phyloP scores from a whole-genome alignment of 2,113 vertebrate genomes.

The Embiotoca jacksoni region DNA sequence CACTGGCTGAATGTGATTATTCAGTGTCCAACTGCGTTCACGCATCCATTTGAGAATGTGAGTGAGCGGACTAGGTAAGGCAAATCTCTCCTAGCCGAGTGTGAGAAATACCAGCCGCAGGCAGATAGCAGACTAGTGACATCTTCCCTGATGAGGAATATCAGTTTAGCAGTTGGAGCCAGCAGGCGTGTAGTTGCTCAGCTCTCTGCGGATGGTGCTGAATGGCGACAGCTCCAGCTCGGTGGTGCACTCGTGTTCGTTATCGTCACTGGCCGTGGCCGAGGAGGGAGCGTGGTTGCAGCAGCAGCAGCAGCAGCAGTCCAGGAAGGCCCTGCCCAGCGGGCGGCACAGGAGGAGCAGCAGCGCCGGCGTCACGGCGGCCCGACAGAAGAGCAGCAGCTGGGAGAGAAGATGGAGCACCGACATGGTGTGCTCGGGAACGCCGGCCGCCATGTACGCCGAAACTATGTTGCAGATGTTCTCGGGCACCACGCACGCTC shows the following conservation, averaged over 20 bases:
- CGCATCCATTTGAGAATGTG: slow-evolving; percentile 49
- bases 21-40: slow-evolving; percentile 35
- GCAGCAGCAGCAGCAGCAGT: slow-evolving; percentile 96
- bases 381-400: slow-evolving; percentile 96
- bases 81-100: slow-evolving; percentile 53
- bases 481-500: slow-evolving; percentile 96
- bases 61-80: slow-evolving; percentile 60
- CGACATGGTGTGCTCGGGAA: slow-evolving; percentile 92
- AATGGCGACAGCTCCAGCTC: slow-evolving; percentile 98
- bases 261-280: slow-evolving; percentile 94
- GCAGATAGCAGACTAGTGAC: slow-evolving; percentile 29
- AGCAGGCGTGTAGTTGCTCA: slow-evolving; percentile 94
- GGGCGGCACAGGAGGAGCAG: slow-evolving; percentile 96
- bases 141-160: slow-evolving; percentile 37
- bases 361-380: slow-evolving; percentile 94
- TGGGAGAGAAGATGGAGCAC: slow-evolving; percentile 95
- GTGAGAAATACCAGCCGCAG: slow-evolving; percentile 48
- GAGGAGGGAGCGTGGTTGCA: slow-evolving; percentile 89
- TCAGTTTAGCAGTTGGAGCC: slow-evolving; percentile 92
- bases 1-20: slow-evolving; percentile 45
- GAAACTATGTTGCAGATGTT: slow-evolving; percentile 99
- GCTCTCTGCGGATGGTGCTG: slow-evolving; percentile 95
- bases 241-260: slow-evolving; percentile 96
- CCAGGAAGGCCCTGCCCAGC: slow-evolving; percentile 94
- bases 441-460: slow-evolving; percentile 94